Evolutionary conservation across 2,113 vertebrate species (phyloP).

Genomic region (Anseranas semipalmata): DNA sequence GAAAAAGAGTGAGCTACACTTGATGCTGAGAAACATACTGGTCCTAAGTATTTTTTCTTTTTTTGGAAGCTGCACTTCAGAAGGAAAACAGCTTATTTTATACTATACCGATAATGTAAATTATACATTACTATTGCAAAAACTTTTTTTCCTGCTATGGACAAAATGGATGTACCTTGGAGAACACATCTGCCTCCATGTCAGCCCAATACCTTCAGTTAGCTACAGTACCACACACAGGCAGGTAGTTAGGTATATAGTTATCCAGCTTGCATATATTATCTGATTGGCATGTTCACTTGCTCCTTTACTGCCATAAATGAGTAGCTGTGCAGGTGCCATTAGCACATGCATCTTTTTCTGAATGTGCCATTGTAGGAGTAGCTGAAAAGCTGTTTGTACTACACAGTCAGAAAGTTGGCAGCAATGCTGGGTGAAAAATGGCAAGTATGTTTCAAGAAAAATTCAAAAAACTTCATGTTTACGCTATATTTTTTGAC

Average conservation of each 20-base stretch:
- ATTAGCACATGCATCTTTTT: conserved; percentile 58
- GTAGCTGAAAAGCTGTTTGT: conserved; percentile 68
- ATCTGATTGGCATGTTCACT: conserved; percentile 58
- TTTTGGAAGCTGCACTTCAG: neutral
- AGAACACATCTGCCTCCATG: neutral
- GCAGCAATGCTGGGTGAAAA: conserved; percentile 48
- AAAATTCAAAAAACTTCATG: conserved; percentile 32
- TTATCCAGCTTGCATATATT: conserved; percentile 39
- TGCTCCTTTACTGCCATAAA: conserved; percentile 44
- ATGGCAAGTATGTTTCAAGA: conserved; percentile 58
- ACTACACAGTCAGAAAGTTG: conserved; percentile 52
- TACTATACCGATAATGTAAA: neutral
- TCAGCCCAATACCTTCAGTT: neutral
- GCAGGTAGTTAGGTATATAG: neutral
- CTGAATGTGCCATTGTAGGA: conserved; percentile 64
- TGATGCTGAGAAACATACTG: neutral
- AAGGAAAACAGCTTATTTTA: neutral
- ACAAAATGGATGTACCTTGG: neutral
- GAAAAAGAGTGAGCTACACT: neutral
- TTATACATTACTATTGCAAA: neutral
- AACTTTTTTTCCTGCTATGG: neutral
- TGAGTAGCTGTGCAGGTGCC: conserved; percentile 60
- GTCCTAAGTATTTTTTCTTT: neutral
- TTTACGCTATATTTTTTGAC: conserved; percentile 34
- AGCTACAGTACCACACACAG: conserved; percentile 40